Evolutionary conservation across 2,888 invertebrate species (phyloP).

Genomic region (Caenorhabditis doughertyi): DNA sequence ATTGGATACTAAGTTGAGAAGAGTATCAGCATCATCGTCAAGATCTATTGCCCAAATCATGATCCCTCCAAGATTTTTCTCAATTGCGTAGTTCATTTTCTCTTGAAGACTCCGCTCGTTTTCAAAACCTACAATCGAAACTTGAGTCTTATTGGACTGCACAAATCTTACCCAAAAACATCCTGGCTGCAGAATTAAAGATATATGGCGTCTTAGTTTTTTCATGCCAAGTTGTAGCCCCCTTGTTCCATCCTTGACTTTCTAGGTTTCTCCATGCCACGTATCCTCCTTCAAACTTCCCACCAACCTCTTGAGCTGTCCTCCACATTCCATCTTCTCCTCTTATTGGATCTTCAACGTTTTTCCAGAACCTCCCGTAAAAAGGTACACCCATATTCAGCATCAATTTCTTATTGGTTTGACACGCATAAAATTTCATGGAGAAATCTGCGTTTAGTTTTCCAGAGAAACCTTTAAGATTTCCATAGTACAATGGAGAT

Average conservation of each 20-base stretch:
- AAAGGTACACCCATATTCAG: slow-evolving; percentile 64
- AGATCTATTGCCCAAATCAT: slow-evolving; percentile 81
- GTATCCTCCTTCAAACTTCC: slow-evolving; percentile 68
- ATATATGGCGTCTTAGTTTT: slow-evolving; percentile 68
- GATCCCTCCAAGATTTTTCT: slow-evolving; percentile 73
- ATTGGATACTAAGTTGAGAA: slow-evolving; percentile 66
- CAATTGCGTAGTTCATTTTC: slow-evolving; percentile 69
- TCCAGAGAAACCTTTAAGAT: slow-evolving; percentile 37
- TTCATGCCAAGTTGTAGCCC: slow-evolving; percentile 61
- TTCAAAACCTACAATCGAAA: slow-evolving; percentile 70
- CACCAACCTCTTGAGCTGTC: slow-evolving; percentile 39
- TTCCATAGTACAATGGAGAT: slow-evolving; percentile 62
- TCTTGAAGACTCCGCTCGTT: slow-evolving; percentile 69
- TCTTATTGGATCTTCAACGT: slow-evolving; percentile 72
- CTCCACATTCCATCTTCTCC: slow-evolving; percentile 77
- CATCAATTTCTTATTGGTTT: slow-evolving; percentile 48
- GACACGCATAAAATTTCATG: slow-evolving; percentile 69
- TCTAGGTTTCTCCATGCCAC: slow-evolving; percentile 68
- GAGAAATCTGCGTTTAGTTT: slow-evolving; percentile 42
- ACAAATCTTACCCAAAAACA: slow-evolving; percentile 54
- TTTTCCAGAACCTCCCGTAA: slow-evolving; percentile 69
- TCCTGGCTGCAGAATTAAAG: not conserved
- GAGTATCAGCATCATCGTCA: slow-evolving; percentile 75
- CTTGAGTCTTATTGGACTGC: not conserved
- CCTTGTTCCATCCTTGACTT: slow-evolving; percentile 59